Conservation (phyloP, 23 tunicate genomes). For the Styela clava region DNA sequence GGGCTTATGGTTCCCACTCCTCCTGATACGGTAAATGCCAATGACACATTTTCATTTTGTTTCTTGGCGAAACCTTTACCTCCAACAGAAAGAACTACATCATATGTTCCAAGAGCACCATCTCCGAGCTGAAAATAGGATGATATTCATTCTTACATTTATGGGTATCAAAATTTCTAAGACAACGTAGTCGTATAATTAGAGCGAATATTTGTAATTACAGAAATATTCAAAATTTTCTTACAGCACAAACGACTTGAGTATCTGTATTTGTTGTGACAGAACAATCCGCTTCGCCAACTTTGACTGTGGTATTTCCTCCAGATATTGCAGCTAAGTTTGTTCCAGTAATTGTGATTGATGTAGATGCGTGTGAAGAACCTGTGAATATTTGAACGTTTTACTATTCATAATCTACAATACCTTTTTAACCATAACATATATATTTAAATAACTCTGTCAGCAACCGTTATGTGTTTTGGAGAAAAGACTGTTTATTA, state of each 20-base stretch:
- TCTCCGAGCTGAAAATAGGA: background rate
- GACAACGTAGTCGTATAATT: background rate
- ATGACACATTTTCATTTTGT: background rate
- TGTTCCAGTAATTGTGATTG: conserved; percentile 12
- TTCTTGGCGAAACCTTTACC: conserved; percentile 28
- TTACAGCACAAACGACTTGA: conserved; percentile 8
- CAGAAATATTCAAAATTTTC: too few species aligned
- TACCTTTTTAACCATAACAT: too few species aligned
- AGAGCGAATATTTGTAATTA: background rate
- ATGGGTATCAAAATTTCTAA: too few species aligned
- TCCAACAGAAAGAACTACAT: conserved; percentile 3
- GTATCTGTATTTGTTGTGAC: conserved; percentile 21
- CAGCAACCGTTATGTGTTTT: too few species aligned
- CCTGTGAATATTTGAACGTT: too few species aligned
- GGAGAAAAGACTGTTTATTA: too few species aligned
- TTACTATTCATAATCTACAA: too few species aligned
- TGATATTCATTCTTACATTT: background rate
- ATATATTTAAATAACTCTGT: too few species aligned
- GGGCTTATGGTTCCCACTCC: background rate
- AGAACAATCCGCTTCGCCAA: conserved; percentile 10
- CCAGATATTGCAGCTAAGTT: background rate
- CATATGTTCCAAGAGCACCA: conserved; percentile 21
- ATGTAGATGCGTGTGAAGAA: background rate
- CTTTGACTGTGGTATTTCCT: background rate
- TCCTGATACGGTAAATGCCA: conserved; percentile 11